Evolutionary conservation across 2,888 invertebrate genomes (phyloP), one percentile per base, ranked within the genome.

Genomic region (Polymixis lichenea): DNA sequence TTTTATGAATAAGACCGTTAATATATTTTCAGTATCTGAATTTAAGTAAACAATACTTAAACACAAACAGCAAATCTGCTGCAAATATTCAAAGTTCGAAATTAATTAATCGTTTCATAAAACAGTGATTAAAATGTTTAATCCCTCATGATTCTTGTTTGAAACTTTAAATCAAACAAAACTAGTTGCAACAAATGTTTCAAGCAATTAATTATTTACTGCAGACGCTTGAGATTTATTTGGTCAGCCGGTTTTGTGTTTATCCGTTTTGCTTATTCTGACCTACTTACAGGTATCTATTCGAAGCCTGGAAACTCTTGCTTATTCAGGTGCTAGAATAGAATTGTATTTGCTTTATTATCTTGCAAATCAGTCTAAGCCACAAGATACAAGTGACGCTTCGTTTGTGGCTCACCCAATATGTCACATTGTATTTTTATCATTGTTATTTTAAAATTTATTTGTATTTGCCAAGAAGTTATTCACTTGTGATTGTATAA

Each of bases 181-280:
- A 77, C 25, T 70, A 58, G 25, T 60, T 53, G 22, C 60, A 80
- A 28, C n/a, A 46, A 70, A 82, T 32, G 25, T 46, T 82, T 61
- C 4, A 49, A 61, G 17, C 43, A 28, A 70, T 81, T 51, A 49
- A n/a, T 70, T 46, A 75, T 60, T 60, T 43, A 69, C 46, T 51
- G 43, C 32, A 56, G 22, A 43, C 38, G 5, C n/a, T 38, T 43
- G 49, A 51, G 25, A 43, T 65, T 65, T 64, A 38, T 72, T 66
- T 72, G 28, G 25, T 13, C 7, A 25, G 22, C 32, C 28, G n/a
- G n/a, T 25, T 32, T 32, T 15, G 17, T 75, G 28, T 75, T 53
- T 53, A n/a, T 2, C n/a, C 28, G 3, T 62, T 75, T 28, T 75
- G 17, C 15, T 32, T 62, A 61, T 32, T 61, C 13, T 19, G 17